Percentiles rank a stretch among this genome's conserved stretches.
phyloP scores from a whole-genome alignment of 2,113 vertebrate species.

The Ariopsis seemanni region DNA sequence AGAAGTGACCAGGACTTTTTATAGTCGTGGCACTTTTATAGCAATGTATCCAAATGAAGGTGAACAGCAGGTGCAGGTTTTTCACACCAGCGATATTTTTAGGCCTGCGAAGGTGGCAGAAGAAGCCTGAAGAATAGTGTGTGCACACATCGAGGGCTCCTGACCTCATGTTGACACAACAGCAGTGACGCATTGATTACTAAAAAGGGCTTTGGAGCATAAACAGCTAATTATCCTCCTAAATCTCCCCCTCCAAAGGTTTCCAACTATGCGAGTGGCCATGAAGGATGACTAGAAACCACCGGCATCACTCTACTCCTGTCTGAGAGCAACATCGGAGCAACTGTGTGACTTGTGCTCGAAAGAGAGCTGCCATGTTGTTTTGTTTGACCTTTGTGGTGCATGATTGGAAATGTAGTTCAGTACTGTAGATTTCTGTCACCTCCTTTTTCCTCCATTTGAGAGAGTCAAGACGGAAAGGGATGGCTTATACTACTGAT shows the following conservation, averaged over 20 bases:
- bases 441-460: conserved; percentile 39
- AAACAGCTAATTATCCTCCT: conserved; percentile 57
- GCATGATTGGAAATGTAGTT: conserved; percentile 56
- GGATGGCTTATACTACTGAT: conserved; percentile 62
- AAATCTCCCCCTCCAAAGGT: conserved; percentile 31
- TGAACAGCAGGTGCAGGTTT: conserved; percentile 70
- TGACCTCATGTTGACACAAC: conserved; percentile 70
- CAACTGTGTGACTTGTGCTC: conserved; percentile 31
- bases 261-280: conserved; percentile 61
- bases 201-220: conserved; percentile 46
- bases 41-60: conserved; percentile 65
- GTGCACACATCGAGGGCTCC: conserved; percentile 58
- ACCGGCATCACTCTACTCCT: conserved; percentile 15
- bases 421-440: conserved; percentile 48
- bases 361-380: conserved; percentile 20
- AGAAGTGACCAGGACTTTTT: conserved; percentile 69
- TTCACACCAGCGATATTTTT: conserved; percentile 72
- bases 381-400: conserved; percentile 51
- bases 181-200: conserved; percentile 50
- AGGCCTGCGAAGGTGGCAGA: conserved; percentile 59
- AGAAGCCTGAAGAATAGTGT: conserved; percentile 51
- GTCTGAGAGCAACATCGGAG: conserved; percentile 28
- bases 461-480: conserved; percentile 49
- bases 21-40: conserved; percentile 69
- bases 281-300: conserved; percentile 66